These are phyloP conservation scores for Thereva unica DNA, from an alignment of 2,888 invertebrate genomes.

Conservation along the genomic window DNA sequence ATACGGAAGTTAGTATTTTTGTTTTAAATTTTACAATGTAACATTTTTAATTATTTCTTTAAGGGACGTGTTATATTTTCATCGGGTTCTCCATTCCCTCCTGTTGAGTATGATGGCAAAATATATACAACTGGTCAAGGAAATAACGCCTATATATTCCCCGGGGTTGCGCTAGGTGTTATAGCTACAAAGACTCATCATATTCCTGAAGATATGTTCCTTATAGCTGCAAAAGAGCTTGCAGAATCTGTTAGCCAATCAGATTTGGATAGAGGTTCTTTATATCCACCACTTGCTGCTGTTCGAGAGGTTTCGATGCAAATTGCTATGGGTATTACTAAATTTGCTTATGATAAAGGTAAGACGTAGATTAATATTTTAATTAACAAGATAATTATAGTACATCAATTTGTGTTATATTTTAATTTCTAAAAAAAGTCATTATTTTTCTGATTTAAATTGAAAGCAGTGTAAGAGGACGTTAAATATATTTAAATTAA, in stretches of 20 bases:
- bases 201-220: slow-evolving; percentile 91
- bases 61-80: slow-evolving; percentile 94
- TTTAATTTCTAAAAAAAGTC: not conserved
- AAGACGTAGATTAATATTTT: slow-evolving; percentile 45
- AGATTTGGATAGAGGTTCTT: slow-evolving; percentile 81
- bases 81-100: slow-evolving; percentile 94
- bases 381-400: not conserved
- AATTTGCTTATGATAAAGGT: slow-evolving; percentile 90
- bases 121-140: slow-evolving; percentile 92
- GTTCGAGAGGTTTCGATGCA: slow-evolving; percentile 87
- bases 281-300: slow-evolving; percentile 86
- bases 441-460: too few relatives aligned
- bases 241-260: slow-evolving; percentile 82
- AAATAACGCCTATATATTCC: slow-evolving; percentile 97
- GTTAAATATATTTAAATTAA: too few relatives aligned
- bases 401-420: slow-evolving; percentile 26
- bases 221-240: slow-evolving; percentile 86
- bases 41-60: slow-evolving; percentile 40
- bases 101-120: slow-evolving; percentile 77
- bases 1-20: slow-evolving; percentile 79
- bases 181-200: slow-evolving; percentile 91
- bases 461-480: too few relatives aligned
- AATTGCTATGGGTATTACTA: slow-evolving; percentile 85
- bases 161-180: slow-evolving; percentile 92
- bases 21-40: not conserved